Conservation (phyloP, 2,797 vertebrate species). For the Mionectes olivaceus region DNA sequence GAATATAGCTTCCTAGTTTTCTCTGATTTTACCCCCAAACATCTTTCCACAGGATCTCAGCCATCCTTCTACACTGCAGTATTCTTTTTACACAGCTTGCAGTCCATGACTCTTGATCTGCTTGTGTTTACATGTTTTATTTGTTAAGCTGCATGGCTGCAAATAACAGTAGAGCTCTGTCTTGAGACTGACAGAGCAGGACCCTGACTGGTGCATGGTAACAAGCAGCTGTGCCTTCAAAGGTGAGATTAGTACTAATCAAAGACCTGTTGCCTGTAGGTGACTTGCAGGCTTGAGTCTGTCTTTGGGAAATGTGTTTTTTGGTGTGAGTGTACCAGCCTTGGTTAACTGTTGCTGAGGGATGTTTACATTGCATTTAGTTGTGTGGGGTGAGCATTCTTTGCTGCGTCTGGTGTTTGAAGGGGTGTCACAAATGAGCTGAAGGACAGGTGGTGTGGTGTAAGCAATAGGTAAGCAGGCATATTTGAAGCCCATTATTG, state of each 20-base stretch:
- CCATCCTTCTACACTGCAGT: neutral
- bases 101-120: neutral
- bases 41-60: neutral
- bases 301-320: neutral
- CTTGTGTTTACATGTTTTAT: neutral
- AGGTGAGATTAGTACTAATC: neutral
- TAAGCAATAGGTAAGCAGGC: neutral
- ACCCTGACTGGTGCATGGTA: neutral
- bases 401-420: neutral
- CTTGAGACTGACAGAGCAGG: neutral
- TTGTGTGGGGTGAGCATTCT: neutral
- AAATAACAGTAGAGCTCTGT: neutral
- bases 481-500: neutral
- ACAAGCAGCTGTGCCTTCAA: neutral
- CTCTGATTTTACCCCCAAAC: neutral
- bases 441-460: neutral
- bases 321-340: neutral
- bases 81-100: neutral
- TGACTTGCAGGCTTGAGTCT: neutral
- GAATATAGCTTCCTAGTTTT: neutral
- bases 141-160: neutral
- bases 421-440: neutral
- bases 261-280: neutral
- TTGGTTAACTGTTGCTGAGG: neutral
- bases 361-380: neutral